Evolutionary conservation across 1,140 invertebrate species (phyloP), one percentile per base, ranked within the genome.

Genomic region (Zaprionus ghesquierei): DNA sequence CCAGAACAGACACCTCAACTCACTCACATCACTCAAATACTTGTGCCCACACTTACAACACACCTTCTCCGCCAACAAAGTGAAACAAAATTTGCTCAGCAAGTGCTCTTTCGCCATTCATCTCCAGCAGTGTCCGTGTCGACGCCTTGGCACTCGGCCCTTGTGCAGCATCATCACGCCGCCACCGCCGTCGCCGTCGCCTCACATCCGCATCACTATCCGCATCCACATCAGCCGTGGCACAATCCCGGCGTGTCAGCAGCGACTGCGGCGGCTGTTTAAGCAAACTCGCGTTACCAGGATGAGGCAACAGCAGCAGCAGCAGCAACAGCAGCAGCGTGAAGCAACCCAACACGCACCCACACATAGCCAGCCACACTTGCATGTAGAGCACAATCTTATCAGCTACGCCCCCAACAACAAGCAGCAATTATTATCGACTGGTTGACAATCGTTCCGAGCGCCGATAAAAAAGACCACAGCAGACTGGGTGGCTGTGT

Each of bases 81-180:
- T 78, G 78, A 86, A 87, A 80, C 75, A 75, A 76, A 80, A 75
- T 75, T n/a, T 91, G 84, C 90, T 89, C 84, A 92, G 89, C 78
- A 75, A 87, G 90, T 91, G 89, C 87, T 74, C 92, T 92, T 92
- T 92, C 85, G 84, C 81, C 91, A 90, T 92, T 92, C 90, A 91
- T 92, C 77, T 55, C 69, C 81, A 91, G 90, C 90, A 92, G 91
- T 92, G 81, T 89, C 82, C 79, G 84, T 86, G 69, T 91, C 91
- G 75, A 89, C 91, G 76, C 89, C 90, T 75, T 92, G 91, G 91
- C 91, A 92, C 80, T 91, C 92, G 74, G 91, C 90, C 46, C 77
- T 92, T 12, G 90, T 92, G 64, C 91, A 92, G 62, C 91, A 92
- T 60, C 90, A 90, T 58, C 91, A 92, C 60, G 81, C 55, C 23